These are phyloP conservation scores for Dilophus febrilis DNA, from an alignment of 2,888 invertebrate genomes.

Conservation along the genomic window DNA sequence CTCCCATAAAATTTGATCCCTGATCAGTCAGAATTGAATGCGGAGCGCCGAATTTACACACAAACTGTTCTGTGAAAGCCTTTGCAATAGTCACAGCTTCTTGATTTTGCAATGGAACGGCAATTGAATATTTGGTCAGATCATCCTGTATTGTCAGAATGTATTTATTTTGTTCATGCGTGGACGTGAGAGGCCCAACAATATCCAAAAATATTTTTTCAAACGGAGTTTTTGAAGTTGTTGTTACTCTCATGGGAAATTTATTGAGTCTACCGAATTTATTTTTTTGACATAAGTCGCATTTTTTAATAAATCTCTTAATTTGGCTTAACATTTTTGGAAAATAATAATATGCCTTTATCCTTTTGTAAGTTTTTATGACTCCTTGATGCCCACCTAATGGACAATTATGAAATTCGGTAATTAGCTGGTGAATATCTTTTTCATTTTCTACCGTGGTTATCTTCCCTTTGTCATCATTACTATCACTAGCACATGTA, in stretches of 20 bases:
- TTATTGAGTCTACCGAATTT: background rate
- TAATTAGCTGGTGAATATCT: background rate
- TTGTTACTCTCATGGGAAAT: background rate
- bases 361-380: background rate
- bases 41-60: conserved; percentile 17
- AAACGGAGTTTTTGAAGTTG: background rate
- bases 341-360: background rate
- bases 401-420: background rate
- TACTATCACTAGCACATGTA: too few species aligned
- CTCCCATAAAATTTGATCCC: conserved; percentile 30
- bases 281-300: background rate
- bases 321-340: background rate
- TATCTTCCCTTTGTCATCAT: too few species aligned
- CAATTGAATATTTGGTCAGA: background rate
- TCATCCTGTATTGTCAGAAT: background rate
- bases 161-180: background rate
- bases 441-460: background rate
- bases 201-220: background rate
- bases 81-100: background rate
- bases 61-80: background rate
- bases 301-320: background rate
- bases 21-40: conserved; percentile 38
- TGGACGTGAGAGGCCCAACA: background rate
- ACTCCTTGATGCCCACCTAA: background rate
- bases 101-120: background rate